A percentile compares a stretch with the other conserved stretches of the same genome.
Conservation (phyloP, 2,888 invertebrate species). For the Orchestes rusci region DNA sequence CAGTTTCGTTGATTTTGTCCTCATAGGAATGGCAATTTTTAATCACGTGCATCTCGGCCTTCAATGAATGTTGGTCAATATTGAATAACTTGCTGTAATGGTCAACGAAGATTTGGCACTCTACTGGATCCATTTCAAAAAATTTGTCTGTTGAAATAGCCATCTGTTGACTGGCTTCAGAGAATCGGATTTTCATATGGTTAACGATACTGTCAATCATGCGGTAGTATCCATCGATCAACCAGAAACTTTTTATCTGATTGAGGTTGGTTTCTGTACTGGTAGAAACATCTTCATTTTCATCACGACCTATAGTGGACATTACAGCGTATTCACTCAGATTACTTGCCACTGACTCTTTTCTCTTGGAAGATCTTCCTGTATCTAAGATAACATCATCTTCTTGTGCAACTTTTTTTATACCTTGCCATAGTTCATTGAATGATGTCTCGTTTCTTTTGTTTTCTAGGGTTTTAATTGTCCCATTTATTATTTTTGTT, state of each 20-base stretch:
- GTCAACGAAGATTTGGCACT: constrained; percentile 1
- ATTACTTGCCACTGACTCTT: not conserved
- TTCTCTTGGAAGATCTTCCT: constrained; percentile 2
- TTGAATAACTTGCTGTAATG: constrained; percentile 3
- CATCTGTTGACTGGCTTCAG: constrained; percentile 6
- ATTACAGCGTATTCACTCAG: constrained; percentile 4
- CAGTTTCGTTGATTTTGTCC: constrained; percentile 2
- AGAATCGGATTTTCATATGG: constrained; percentile 6
- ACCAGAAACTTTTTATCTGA: constrained; percentile 4
- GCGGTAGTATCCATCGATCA: constrained; percentile 6
- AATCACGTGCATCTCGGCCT: constrained; percentile 6
- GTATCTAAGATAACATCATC: constrained; percentile 4
- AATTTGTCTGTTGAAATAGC: constrained; percentile 4
- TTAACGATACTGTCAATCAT: constrained; percentile 3
- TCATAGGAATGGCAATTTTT: constrained; percentile 6
- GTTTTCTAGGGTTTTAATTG: constrained; percentile 5
- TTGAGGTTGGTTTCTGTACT: constrained; percentile 1
- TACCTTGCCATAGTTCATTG: constrained; percentile 2
- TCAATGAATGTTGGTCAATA: constrained; percentile 5
- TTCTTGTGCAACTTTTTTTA: constrained; percentile 4
- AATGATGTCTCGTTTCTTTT: constrained; percentile 4
- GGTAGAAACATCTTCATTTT: too few relatives aligned
- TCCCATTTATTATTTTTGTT: constrained; percentile 9
- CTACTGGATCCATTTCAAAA: constrained; percentile 1
- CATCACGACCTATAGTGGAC: too few relatives aligned